Evolutionary conservation across 2,888 invertebrate genomes (phyloP), one percentile per base, ranked within the genome.

Genomic region (Scaptodrosophila latifasciaeformis): DNA sequence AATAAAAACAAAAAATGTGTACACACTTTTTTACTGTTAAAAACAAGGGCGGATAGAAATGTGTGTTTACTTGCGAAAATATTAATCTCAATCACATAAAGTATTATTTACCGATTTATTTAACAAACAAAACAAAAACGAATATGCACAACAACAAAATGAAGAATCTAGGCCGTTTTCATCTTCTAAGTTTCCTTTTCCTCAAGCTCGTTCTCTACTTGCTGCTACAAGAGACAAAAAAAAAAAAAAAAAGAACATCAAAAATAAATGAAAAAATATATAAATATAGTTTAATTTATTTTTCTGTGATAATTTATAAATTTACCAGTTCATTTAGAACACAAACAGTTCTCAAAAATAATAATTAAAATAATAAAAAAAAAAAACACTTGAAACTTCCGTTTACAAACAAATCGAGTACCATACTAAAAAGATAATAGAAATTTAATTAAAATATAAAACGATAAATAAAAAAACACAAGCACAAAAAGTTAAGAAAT

Each of bases 241-340:
- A 18, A 5, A n/a, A 18, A 30, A n/a, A 35, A 34, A 37, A 29
- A 24, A 43, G 27, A 60, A 45, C n/a, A 12, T 4, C 9, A 24
- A 15, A 46, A 24, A 46, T 9, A 21, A 46, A 65, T 52, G 49
- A 49, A n/a, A n/a, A n/a, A n/a, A n/a, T n/a, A n/a, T n/a, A 47
- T 30, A 65, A 46, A 61, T 37, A 58, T 59, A 61, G 62, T 70
- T 80, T 47, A 77, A 70, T 71, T 82, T 80, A 80, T 77, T 70
- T 80, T 81, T 80, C 81, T 81, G 81, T 81, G 81, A 81, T 81
- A 81, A 82, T 81, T 74, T 74, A 52, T 59, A 49, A 43, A 54
- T 46, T 37, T 15, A 37, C 13, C 37, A 37, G 12, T 15, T 34
- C n/a, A n/a, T n/a, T n/a, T n/a, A 13, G 17, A 37, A 2, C 17